These are phyloP conservation scores for Neostethus bicornis DNA, from an alignment of 2,797 vertebrate species.

Conservation along the genomic window DNA sequence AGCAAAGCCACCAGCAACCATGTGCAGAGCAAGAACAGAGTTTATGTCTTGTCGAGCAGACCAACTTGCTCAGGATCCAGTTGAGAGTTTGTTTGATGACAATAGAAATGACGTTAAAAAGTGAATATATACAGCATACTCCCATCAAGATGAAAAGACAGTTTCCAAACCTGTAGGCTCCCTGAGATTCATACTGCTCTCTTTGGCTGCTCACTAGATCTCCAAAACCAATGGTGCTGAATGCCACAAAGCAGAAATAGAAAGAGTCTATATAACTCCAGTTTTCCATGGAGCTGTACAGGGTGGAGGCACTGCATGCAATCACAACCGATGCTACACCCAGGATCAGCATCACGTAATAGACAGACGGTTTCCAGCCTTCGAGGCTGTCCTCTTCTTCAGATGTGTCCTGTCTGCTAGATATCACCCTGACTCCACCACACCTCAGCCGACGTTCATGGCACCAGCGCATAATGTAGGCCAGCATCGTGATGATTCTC, in stretches of 20 bases:
- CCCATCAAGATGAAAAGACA: constrained; percentile 84
- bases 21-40: constrained; percentile 63
- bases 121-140: constrained; percentile 85
- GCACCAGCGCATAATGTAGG: constrained; percentile 85
- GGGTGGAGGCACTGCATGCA: constrained; percentile 81
- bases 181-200: constrained; percentile 76
- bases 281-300: constrained; percentile 83
- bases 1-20: constrained; percentile 64
- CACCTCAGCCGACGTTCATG: constrained; percentile 77
- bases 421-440: constrained; percentile 54
- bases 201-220: constrained; percentile 84
- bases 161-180: constrained; percentile 80
- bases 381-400: constrained; percentile 80
- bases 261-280: constrained; percentile 85
- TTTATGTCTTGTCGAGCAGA: constrained; percentile 54
- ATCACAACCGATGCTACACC: constrained; percentile 79
- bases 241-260: constrained; percentile 86
- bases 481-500: constrained; percentile 85
- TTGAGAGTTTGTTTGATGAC: constrained; percentile 86
- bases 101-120: constrained; percentile 86
- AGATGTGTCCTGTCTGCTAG: constrained; percentile 55
- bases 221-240: constrained; percentile 86
- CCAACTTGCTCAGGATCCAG: constrained; percentile 81
- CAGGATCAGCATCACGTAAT: constrained; percentile 84
- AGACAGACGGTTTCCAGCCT: constrained; percentile 85